These are phyloP conservation scores for Brachyhypopomus gauderio DNA, from an alignment of 2,113 vertebrate species.

Conservation along the genomic window DNA sequence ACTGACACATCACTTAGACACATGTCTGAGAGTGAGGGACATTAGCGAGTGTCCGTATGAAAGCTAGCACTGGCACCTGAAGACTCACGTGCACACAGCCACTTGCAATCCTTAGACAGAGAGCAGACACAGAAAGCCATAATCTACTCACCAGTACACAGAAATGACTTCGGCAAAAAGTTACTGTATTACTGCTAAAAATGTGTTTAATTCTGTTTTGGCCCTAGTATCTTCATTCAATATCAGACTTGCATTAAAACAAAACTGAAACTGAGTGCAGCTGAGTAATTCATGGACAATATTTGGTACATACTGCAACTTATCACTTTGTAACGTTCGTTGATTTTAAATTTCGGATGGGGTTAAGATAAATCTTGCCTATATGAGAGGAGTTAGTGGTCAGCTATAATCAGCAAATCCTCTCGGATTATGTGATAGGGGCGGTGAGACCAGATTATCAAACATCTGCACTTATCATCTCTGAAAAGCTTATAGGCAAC, in stretches of 20 bases:
- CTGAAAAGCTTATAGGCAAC: neutral
- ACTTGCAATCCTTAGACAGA: conserved; percentile 21
- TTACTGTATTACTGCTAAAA: conserved; percentile 56
- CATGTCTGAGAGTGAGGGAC: conserved; percentile 32
- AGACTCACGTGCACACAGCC: conserved; percentile 20
- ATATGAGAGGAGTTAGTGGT: conserved; percentile 7
- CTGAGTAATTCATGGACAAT: neutral
- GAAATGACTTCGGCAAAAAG: conserved; percentile 40
- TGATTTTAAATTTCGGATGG: neutral
- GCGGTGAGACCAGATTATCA: conserved; percentile 66
- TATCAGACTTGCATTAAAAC: neutral
- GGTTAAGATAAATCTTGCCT: conserved; percentile 1
- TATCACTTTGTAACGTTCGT: neutral
- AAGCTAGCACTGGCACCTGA: neutral
- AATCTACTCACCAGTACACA: conserved; percentile 47
- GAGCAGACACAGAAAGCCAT: conserved; percentile 29
- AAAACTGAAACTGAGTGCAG: neutral
- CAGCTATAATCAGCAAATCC: conserved; percentile 49
- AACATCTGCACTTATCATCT: conserved; percentile 70
- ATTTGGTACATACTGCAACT: neutral
- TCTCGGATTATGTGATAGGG: conserved; percentile 52
- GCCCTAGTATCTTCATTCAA: neutral
- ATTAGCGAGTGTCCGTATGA: conserved; percentile 44
- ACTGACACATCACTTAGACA: too few relatives aligned
- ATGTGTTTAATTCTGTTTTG: conserved; percentile 25